These are phyloP conservation scores for Platalea minor DNA, from an alignment of 2,797 vertebrate genomes.

Conservation along the genomic window DNA sequence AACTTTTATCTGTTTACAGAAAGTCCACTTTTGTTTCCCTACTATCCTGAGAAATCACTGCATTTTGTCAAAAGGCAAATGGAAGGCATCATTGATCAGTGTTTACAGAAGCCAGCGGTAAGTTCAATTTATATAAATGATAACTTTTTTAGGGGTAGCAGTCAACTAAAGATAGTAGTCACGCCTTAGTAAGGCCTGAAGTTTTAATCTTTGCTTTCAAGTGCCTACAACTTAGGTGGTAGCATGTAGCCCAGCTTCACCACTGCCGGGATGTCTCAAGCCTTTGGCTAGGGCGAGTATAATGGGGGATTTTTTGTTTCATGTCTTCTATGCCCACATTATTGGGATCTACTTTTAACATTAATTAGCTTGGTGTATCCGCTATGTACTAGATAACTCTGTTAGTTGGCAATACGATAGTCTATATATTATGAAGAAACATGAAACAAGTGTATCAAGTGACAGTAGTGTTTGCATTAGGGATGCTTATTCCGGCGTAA, in stretches of 20 bases:
- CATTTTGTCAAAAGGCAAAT: constrained; percentile 96
- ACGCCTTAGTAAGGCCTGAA: not conserved
- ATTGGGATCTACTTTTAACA: not conserved
- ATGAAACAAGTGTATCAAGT: not conserved
- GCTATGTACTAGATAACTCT: not conserved
- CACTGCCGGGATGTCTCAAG: not conserved
- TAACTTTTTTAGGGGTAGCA: not conserved
- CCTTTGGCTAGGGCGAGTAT: not conserved
- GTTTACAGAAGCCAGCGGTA: constrained; percentile 94
- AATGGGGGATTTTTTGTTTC: not conserved
- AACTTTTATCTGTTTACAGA: constrained; percentile 75
- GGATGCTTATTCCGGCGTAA: not conserved
- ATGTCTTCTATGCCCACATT: rapidly evolving
- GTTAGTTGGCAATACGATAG: not conserved
- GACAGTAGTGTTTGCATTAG: not conserved
- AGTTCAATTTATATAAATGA: constrained; percentile 58
- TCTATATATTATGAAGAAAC: not conserved
- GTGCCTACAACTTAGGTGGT: not conserved
- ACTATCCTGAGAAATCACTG: constrained; percentile 92
- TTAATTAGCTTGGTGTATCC: not conserved
- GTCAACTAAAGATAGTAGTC: not conserved
- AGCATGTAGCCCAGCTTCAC: not conserved
- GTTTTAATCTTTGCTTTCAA: not conserved
- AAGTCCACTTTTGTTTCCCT: constrained; percentile 93
- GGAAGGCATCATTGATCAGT: constrained; percentile 89